Percentiles rank a stretch among this genome's conserved stretches.
Conservation (phyloP, 2,113 vertebrate species). For the Myxocyprinus asiaticus region DNA sequence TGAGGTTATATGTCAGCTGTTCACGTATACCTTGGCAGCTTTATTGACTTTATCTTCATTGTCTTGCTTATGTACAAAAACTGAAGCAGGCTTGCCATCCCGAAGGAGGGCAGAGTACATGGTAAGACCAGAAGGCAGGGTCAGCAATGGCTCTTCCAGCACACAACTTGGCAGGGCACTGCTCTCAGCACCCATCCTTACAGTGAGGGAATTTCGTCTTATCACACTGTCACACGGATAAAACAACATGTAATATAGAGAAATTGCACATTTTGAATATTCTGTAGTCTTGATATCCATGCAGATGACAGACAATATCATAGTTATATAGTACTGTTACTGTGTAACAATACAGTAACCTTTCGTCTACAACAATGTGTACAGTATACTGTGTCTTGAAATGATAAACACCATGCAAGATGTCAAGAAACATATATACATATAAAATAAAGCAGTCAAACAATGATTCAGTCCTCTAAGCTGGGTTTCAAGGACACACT, state of each 20-base stretch:
- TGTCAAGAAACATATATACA: no score
- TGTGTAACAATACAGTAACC: no score
- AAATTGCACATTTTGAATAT: no score
- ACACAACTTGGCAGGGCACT: constrained; percentile 82
- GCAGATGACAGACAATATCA: background rate
- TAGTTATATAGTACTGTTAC: no score
- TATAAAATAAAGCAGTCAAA: no score
- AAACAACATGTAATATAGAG: background rate
- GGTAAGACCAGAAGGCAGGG: constrained; percentile 80
- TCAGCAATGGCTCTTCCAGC: constrained; percentile 78
- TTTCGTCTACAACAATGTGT: no score
- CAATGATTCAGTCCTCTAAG: background rate
- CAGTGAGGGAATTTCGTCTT: background rate
- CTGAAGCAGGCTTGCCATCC: constrained; percentile 83
- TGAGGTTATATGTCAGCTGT: background rate
- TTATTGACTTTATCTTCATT: constrained; percentile 93
- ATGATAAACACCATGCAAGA: no score
- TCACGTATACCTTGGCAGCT: constrained; percentile 85
- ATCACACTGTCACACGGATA: background rate
- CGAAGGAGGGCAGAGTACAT: constrained; percentile 83
- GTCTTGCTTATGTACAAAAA: constrained; percentile 90
- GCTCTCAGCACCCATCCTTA: constrained; percentile 90
- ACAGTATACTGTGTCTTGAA: no score
- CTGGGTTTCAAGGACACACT: background rate
- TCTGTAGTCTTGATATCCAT: background rate